Percentiles rank a stretch among this genome's conserved stretches.
These are phyloP conservation scores for Drosophila novamexicana DNA, from an alignment of 1,140 invertebrate genomes.

Conservation along the genomic window DNA sequence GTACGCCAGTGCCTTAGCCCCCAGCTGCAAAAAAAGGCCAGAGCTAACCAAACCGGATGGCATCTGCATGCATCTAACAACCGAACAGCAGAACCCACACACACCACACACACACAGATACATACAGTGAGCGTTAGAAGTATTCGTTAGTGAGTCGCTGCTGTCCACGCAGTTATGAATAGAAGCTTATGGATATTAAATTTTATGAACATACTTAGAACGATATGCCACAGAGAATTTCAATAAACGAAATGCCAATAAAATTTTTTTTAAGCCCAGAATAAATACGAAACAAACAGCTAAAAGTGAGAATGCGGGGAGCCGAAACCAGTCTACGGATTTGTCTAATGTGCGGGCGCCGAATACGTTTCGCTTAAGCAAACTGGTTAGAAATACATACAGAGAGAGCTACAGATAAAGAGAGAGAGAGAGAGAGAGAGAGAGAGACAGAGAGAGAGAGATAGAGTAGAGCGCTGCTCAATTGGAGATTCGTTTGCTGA, in stretches of 20 bases:
- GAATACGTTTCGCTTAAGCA: constrained; percentile 41
- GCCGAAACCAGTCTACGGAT: constrained; percentile 67
- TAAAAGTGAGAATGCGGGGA: constrained; percentile 61
- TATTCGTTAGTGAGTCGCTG: neutral
- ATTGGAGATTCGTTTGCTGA: constrained; percentile 24
- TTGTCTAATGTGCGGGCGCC: constrained; percentile 66
- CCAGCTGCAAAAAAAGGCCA: constrained; percentile 31
- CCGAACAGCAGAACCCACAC: constrained; percentile 26
- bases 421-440: neutral
- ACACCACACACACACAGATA: neutral
- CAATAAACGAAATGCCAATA: constrained; percentile 41
- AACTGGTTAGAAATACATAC: constrained; percentile 68
- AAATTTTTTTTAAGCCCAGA: constrained; percentile 16
- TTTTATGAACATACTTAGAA: constrained; percentile 30
- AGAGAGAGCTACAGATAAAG: neutral
- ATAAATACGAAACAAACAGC: constrained; percentile 16
- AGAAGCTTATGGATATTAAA: constrained; percentile 7
- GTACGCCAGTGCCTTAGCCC: constrained; percentile 31
- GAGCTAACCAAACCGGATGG: constrained; percentile 66
- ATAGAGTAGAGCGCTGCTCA: constrained; percentile 4
- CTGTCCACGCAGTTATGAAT: constrained; percentile 20
- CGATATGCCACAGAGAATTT: constrained; percentile 23
- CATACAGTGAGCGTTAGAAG: constrained; percentile 15
- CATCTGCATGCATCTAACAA: constrained; percentile 61
- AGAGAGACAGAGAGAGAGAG: neutral